Evolutionary conservation across 2,797 vertebrate genomes (phyloP), one percentile per base, ranked within the genome.

Genomic region (Mormyrops attenuatus): DNA sequence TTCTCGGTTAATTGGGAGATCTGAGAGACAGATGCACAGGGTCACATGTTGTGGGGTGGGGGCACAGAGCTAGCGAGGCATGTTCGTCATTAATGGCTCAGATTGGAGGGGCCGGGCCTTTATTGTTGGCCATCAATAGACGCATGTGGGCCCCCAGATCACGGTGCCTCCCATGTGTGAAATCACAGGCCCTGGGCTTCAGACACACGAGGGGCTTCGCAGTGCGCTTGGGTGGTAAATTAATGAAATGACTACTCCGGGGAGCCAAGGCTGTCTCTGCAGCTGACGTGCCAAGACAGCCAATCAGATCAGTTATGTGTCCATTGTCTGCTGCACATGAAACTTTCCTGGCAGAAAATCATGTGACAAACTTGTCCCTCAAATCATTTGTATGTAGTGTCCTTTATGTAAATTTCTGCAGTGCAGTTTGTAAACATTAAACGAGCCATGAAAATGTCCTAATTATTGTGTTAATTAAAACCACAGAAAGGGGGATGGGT

Each of bases 1-100:
- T 92, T 92, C 92, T 94, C 90, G 90, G 92, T 90, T 93, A 91
- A 93, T 63, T 91, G 90, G 91, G 91, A 91, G 91, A 92, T 90
- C 41, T 15, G 13, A 87, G 91, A 90, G 30, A 88, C 57, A 89
- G 92, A 93, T 92, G 92, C 91, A 92, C 90, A 90, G 91, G 93
- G 93, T 90, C 90, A 90, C 91, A 93, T 93, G 93, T 94, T 92
- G 93, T 93, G 93, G 84, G 34, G 50, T 8, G 26, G 88, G 88
- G 92, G 89, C 91, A 94, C 93, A 34, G 50, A 4, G n/a, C 34
- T 22, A 77, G 53, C 22, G 17, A 52, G 93, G 90, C 11, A 63
- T 82, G 0, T 94, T 90, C 94, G 94, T 93, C 95, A 93, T 95
- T 94, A 95, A 93, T 92, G 93, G 92, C 91, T 95, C 92, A 90